Conservation (phyloP, 2,113 vertebrate genomes). For the Hirundichthys speculiger region DNA sequence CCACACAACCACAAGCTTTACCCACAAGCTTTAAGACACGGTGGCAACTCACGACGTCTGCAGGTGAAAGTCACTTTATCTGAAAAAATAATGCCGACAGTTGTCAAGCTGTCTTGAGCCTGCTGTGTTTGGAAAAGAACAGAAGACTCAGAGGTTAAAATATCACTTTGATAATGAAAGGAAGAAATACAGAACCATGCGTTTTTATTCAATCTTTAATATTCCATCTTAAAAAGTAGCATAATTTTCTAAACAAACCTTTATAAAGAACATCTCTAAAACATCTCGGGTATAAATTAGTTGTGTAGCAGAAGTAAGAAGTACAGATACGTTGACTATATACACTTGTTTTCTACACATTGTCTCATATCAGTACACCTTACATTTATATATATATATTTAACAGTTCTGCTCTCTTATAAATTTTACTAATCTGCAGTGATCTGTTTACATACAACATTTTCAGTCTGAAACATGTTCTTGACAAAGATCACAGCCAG, state of each 20-base stretch:
- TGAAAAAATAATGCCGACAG: too few relatives aligned
- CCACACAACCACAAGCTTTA: too few relatives aligned
- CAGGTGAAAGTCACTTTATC: too few relatives aligned
- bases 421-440: conserved; percentile 4
- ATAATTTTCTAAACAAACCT: conserved; percentile 51
- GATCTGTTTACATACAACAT: background rate
- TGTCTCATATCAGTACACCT: conserved; percentile 30
- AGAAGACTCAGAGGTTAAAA: background rate
- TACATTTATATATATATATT: conserved; percentile 19
- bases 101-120: too few relatives aligned
- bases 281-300: conserved; percentile 48
- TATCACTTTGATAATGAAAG: too few relatives aligned
- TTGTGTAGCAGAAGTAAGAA: conserved; percentile 26
- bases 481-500: too few relatives aligned
- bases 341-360: conserved; percentile 45
- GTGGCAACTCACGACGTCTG: too few relatives aligned
- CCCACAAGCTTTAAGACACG: too few relatives aligned
- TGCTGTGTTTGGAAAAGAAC: too few relatives aligned
- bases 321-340: conserved; percentile 42
- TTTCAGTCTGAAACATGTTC: background rate
- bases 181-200: conserved; percentile 19
- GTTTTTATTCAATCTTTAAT: conserved; percentile 52
- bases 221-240: conserved; percentile 50
- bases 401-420: background rate
- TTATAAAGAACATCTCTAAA: conserved; percentile 41